Conservation (phyloP, 2,888 invertebrate species). For the Thumatha senex region DNA sequence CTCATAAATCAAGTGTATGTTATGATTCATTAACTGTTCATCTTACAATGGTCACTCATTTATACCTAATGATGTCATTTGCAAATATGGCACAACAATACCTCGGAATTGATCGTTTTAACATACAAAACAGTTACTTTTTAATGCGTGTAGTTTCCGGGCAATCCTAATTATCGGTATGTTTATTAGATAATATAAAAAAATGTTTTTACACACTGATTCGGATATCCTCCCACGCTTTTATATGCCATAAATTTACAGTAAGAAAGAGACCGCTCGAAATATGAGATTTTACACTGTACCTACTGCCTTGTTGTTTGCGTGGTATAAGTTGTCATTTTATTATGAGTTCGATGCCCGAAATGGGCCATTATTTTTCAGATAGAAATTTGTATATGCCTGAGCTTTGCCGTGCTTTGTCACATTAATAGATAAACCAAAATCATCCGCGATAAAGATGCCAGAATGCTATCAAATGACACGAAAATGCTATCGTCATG, state of each 20-base stretch:
- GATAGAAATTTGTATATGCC: no score
- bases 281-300: no score
- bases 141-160: constrained; percentile 17
- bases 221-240: constrained; percentile 20
- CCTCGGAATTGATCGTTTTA: neutral
- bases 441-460: no score
- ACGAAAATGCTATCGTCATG: no score
- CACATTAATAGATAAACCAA: no score
- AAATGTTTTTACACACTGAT: constrained; percentile 16
- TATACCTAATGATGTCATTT: constrained; percentile 31
- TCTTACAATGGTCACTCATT: constrained; percentile 14
- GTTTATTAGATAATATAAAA: constrained; percentile 21
- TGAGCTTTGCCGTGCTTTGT: no score
- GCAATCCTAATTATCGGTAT: constrained; percentile 12
- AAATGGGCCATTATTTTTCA: no score
- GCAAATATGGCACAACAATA: constrained; percentile 4
- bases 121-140: constrained; percentile 15
- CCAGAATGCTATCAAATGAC: no score
- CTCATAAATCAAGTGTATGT: constrained; percentile 5
- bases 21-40: constrained; percentile 28
- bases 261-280: constrained; percentile 3
- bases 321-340: neutral
- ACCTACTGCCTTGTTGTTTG: no score
- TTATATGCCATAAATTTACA: constrained; percentile 11
- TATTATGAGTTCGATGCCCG: neutral